Conservation (phyloP, 1,140 invertebrate species). For the Calliopsis andreniformis region DNA sequence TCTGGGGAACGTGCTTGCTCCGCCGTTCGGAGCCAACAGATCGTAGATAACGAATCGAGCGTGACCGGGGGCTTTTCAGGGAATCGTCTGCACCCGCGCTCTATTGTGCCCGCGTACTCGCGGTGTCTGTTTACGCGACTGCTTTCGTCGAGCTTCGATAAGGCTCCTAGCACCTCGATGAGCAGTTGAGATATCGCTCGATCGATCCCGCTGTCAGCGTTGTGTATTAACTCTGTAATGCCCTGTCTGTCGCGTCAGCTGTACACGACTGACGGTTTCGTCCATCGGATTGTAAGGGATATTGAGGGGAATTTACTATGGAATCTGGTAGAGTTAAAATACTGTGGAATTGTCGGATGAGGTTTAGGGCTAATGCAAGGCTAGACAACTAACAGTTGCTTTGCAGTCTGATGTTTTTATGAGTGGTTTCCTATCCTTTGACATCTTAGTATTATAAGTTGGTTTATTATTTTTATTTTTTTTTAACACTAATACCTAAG, state of each 20-base stretch:
- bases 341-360: too few relatives aligned
- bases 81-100: not conserved
- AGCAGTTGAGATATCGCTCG: not conserved
- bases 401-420: too few relatives aligned
- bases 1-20: not conserved
- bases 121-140: not conserved
- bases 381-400: too few relatives aligned
- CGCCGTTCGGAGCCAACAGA: not conserved
- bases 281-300: too few relatives aligned
- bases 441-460: too few relatives aligned
- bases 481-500: too few relatives aligned
- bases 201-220: not conserved
- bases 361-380: too few relatives aligned
- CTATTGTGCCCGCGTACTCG: not conserved
- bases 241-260: not conserved
- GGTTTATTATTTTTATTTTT: too few relatives aligned
- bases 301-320: too few relatives aligned
- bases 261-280: not conserved
- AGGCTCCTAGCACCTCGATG: not conserved
- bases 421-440: too few relatives aligned
- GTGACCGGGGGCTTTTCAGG: not conserved
- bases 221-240: not conserved
- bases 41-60: constrained; percentile 16
- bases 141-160: not conserved
- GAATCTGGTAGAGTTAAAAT: too few relatives aligned